Base-by-base conservation (phyloP, 2,797 vertebrate genomes). In the Smutsia temminckii region DNA sequence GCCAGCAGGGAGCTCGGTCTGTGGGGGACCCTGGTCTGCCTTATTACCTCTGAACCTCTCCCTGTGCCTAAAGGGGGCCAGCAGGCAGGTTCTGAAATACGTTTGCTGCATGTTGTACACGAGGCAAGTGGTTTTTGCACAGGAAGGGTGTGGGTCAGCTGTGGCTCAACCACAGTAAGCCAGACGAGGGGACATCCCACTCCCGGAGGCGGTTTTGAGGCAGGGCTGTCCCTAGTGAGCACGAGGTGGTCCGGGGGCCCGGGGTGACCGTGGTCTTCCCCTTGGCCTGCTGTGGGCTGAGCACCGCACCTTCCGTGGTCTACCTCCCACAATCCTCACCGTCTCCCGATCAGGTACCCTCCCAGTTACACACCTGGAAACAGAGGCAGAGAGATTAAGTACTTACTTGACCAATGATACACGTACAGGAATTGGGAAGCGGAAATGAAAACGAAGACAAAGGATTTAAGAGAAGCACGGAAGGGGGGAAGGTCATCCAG, bases 181-280 rank as follows among this genome's bases (percentile, higher is more conserved):
- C 12, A 13, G 51, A 25, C 1, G 1, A 23, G 57, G 18, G 34
- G 3, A 17, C 0, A n/a, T 0, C 34, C 23, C 25, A 1, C 5
- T 34, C 14, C 17, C 1, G 0, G 10, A 63, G 25, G 5, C 18
- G 11, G 42, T 34, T 20, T 42, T 25, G 20, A 49, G 12, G 14
- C 37, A 84, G 53, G 21, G 20, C 12, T 37, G 12, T 4, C 1
- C 25, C 3, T 4, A 1, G 69, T 25, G 57, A n/a, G 4, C 3
- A 9, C 1, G 23, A 37, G 40, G 78, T 12, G 23, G 20, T 29
- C 40, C 55, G 25, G 3, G 5, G 4, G 6, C 13, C 1, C 2
- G 4, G 6, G 34, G 12, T 4, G 46, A 27, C 3, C 0, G 8
- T 1, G 55, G 42, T 20, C 6, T 17, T 21, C 17, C 12, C 12